Percentiles rank a stretch among this genome's conserved stretches.
phyloP scores from a whole-genome alignment of 1,140 invertebrate genomes.

The Drosophila kikkawai region DNA sequence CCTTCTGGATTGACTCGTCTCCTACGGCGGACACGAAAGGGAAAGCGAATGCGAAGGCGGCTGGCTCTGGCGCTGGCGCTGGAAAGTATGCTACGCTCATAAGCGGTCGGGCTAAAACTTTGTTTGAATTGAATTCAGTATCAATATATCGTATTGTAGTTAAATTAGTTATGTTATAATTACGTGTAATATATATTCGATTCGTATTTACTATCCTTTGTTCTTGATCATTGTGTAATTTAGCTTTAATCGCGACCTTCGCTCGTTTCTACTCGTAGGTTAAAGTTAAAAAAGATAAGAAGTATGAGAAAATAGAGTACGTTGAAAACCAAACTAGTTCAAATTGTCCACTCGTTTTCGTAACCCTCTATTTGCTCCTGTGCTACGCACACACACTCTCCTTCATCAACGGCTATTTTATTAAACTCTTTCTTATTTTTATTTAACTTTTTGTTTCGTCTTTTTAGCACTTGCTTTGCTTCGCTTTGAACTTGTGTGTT shows the following conservation, averaged over 20 bases:
- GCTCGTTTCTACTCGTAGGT: slow-evolving; percentile 37
- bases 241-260: slow-evolving; percentile 23
- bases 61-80: slow-evolving; percentile 28
- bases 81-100: slow-evolving; percentile 44
- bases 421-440: slow-evolving; percentile 23
- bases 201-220: slow-evolving; percentile 33
- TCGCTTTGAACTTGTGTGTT: slow-evolving; percentile 40
- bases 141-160: slow-evolving; percentile 41
- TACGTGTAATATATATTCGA: slow-evolving; percentile 50
- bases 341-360: slow-evolving; percentile 62
- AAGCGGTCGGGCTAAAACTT: slow-evolving; percentile 47
- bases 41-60: slow-evolving; percentile 51
- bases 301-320: slow-evolving; percentile 61
- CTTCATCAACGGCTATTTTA: slow-evolving; percentile 3
- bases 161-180: slow-evolving; percentile 56
- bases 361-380: slow-evolving; percentile 23
- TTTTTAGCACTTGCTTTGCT: slow-evolving; percentile 37
- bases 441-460: slow-evolving; percentile 15
- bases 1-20: slow-evolving; percentile 15
- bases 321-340: slow-evolving; percentile 56
- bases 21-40: slow-evolving; percentile 28
- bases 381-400: slow-evolving; percentile 30
- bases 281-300: slow-evolving; percentile 42
- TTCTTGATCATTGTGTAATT: slow-evolving; percentile 26
- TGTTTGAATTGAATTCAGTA: slow-evolving; percentile 57